Evolutionary conservation across 2,888 invertebrate species (phyloP).

Genomic region (Smittia sp.): DNA sequence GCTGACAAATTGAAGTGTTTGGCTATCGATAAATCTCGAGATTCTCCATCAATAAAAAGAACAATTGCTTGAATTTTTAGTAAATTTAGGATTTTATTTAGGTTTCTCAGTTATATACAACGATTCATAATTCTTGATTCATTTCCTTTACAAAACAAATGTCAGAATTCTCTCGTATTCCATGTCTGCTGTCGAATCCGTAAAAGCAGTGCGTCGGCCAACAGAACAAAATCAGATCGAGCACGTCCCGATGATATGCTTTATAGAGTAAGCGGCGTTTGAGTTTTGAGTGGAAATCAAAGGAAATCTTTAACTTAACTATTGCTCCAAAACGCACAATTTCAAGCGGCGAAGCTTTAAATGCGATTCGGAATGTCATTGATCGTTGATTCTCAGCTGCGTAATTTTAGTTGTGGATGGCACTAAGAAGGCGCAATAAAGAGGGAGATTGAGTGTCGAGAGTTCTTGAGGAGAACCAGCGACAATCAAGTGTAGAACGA

Average conservation of each 20-base stretch:
- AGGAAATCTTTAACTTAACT: not conserved
- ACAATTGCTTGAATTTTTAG: not conserved
- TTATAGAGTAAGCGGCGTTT: not conserved
- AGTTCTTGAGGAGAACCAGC: too few relatives aligned
- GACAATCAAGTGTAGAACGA: too few relatives aligned
- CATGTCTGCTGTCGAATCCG: too few relatives aligned
- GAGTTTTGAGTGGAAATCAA: not conserved
- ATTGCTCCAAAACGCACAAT: not conserved
- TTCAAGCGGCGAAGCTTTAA: not conserved
- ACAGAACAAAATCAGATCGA: not conserved
- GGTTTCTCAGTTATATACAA: constrained; percentile 27
- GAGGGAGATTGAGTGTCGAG: not conserved
- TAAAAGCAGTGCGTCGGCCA: not conserved
- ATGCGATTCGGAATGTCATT: not conserved
- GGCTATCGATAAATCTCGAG: not conserved
- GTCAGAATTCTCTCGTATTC: not conserved
- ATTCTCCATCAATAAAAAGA: not conserved
- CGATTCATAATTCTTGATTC: constrained; percentile 11
- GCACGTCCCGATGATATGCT: not conserved
- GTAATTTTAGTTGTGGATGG: not conserved
- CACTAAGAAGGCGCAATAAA: constrained; percentile 4
- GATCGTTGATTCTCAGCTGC: not conserved
- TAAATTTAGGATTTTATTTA: constrained; percentile 28
- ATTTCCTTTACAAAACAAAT: constrained; percentile 5
- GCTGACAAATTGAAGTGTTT: too few relatives aligned